phyloP scores from a whole-genome alignment of 2,888 invertebrate genomes.

The Lepidochitona cinerea region DNA sequence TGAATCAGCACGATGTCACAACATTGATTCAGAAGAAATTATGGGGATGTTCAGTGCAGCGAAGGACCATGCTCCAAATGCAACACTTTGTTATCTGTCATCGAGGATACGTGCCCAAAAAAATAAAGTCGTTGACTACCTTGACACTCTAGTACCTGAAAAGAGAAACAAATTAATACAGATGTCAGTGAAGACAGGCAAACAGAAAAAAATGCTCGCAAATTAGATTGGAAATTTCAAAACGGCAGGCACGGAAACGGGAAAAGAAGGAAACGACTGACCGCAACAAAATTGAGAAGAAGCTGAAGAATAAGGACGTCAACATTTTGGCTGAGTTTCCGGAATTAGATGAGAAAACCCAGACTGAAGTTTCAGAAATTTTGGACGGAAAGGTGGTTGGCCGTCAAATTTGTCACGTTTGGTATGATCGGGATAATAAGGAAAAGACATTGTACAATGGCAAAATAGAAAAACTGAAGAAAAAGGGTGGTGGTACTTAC shows the following conservation, averaged over 20 bases:
- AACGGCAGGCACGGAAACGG: background rate
- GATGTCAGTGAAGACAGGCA: background rate
- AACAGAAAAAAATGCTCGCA: background rate
- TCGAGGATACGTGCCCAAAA: constrained; percentile 17
- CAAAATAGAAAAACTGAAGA: constrained; percentile 8
- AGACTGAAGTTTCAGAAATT: background rate
- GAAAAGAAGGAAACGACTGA: constrained; percentile 14
- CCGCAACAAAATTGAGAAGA: constrained; percentile 15
- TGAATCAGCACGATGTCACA: constrained; percentile 13
- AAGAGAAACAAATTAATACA: background rate
- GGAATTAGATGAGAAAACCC: background rate
- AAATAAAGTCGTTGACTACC: background rate
- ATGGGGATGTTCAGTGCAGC: constrained; percentile 28
- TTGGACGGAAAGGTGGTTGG: constrained; percentile 21
- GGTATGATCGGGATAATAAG: constrained; percentile 7
- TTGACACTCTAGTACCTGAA: background rate
- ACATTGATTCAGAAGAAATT: constrained; percentile 30
- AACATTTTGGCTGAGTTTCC: background rate
- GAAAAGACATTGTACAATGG: background rate
- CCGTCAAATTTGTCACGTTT: constrained; percentile 17
- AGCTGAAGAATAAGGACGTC: background rate
- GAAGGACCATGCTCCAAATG: constrained; percentile 18
- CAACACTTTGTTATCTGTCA: constrained; percentile 20
- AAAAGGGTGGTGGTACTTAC: background rate
- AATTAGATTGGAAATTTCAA: constrained; percentile 2